Percentiles rank a stretch among this genome's conserved stretches.
Conservation (phyloP, 2,113 vertebrate genomes). For the Etheostoma spectabile region DNA sequence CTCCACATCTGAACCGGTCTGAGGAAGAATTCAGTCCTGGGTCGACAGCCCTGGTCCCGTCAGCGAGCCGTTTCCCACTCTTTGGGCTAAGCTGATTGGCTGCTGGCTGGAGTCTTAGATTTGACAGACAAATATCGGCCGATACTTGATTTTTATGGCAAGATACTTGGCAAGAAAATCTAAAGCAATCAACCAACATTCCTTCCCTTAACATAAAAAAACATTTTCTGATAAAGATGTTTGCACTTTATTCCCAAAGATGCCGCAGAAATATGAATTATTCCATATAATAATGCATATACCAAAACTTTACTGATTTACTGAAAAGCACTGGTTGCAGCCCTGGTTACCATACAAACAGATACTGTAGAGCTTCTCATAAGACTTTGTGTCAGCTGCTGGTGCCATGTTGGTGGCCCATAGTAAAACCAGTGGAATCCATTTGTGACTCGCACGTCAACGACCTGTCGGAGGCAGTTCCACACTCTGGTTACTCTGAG, state of each 20-base stretch:
- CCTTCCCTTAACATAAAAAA: background rate
- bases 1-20: too few relatives aligned
- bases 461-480: conserved; percentile 14
- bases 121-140: background rate
- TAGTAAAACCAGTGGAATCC: conserved; percentile 15
- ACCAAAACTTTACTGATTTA: background rate
- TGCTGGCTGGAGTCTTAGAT: background rate
- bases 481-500: background rate
- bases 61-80: too few relatives aligned
- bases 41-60: too few relatives aligned
- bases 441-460: conserved; percentile 25
- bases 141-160: background rate
- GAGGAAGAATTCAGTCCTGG: too few relatives aligned
- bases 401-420: background rate
- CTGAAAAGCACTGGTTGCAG: background rate
- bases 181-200: background rate
- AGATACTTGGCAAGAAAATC: background rate
- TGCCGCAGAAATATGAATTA: background rate
- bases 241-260: too few relatives aligned
- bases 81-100: background rate
- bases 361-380: background rate
- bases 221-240: background rate
- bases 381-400: background rate
- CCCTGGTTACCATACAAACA: background rate
- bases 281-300: background rate